These are phyloP conservation scores for Nezara viridula DNA, from an alignment of 2,888 invertebrate species.

Conservation along the genomic window DNA sequence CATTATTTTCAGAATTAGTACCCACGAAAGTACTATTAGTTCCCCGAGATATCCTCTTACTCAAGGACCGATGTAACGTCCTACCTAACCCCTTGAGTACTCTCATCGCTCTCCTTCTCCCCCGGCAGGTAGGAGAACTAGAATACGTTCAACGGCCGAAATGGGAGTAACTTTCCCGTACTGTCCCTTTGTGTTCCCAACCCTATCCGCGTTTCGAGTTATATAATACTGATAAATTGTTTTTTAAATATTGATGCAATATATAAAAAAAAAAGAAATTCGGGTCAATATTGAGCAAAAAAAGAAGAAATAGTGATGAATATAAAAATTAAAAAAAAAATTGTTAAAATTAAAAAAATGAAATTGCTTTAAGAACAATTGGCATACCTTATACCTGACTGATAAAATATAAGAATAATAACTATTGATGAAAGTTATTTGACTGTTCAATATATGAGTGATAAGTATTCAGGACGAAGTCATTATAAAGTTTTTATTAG, in stretches of 20 bases:
- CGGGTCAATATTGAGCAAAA: no score
- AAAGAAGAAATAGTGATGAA: no score
- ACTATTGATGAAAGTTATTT: no score
- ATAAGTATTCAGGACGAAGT: no score
- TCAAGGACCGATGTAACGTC: background rate
- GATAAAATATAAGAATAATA: no score
- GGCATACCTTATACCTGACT: no score
- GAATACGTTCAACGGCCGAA: slow-evolving; percentile 29
- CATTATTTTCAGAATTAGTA: no score
- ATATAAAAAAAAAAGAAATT: background rate
- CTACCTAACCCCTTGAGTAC: background rate
- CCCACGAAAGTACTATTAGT: background rate
- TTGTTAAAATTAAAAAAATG: no score
- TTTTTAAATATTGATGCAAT: background rate
- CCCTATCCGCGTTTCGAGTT: background rate
- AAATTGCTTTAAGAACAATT: no score
- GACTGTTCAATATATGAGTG: no score
- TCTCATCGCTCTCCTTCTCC: background rate
- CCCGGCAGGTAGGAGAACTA: background rate
- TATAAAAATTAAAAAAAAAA: no score
- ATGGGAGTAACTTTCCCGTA: slow-evolving; percentile 25
- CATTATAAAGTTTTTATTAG: no score
- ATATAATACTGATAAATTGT: background rate
- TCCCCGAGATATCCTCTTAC: background rate
- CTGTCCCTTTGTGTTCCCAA: background rate